These are phyloP conservation scores for Acyrthosiphon pisum DNA, from an alignment of 1,140 invertebrate species.

Conservation along the genomic window DNA sequence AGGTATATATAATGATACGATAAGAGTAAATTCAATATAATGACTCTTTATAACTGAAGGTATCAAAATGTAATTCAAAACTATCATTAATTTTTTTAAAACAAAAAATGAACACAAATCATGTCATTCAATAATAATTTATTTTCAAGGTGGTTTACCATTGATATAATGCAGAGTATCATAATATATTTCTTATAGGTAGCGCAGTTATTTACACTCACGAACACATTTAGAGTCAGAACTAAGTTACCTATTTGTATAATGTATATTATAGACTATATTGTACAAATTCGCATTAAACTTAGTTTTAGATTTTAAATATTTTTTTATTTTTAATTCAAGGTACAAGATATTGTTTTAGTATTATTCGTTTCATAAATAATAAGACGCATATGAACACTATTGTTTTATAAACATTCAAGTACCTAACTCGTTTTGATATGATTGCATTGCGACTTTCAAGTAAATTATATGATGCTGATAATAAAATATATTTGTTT, in stretches of 20 bases:
- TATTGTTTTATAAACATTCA: neutral
- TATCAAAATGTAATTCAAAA: neutral
- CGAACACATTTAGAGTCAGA: neutral
- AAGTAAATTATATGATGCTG: neutral
- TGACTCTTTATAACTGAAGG: neutral
- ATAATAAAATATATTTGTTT: slow-evolving; percentile 21
- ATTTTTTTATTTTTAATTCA: neutral
- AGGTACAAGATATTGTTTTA: neutral
- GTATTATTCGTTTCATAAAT: neutral
- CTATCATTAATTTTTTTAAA: neutral
- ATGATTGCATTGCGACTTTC: neutral
- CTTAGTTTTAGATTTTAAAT: neutral
- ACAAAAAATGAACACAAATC: neutral
- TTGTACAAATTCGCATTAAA: neutral
- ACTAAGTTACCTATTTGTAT: neutral
- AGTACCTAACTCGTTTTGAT: neutral
- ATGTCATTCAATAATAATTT: slow-evolving; percentile 4
- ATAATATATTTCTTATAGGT: neutral
- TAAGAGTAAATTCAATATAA: neutral
- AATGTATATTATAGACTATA: neutral
- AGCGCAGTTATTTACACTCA: neutral
- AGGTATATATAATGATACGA: neutral
- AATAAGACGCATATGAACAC: neutral
- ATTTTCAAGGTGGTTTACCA: slow-evolving; percentile 13
- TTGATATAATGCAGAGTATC: neutral